Percentiles rank a stretch among this genome's conserved stretches.
Evolutionary conservation across 2,113 vertebrate species (phyloP).

Genomic region (Megaptera novaeangliae): DNA sequence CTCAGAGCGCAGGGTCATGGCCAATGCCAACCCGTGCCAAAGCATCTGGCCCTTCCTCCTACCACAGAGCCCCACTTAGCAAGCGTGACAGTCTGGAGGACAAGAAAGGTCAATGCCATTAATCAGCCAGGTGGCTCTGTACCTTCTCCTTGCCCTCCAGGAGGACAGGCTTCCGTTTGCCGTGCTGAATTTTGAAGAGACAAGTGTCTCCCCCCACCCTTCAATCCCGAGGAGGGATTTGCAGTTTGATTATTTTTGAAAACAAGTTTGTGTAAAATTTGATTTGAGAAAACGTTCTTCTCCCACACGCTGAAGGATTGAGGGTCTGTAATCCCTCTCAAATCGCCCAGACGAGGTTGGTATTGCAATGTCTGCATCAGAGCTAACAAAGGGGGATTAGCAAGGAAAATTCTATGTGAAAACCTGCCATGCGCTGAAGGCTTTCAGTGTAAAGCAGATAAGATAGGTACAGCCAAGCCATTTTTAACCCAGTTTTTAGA

Average conservation of each 20-base stretch:
- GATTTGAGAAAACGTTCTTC: slow-evolving; percentile 83
- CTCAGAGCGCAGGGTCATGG: background rate
- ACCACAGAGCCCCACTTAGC: background rate
- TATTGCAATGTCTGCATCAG: slow-evolving; percentile 78
- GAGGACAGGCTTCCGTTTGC: background rate
- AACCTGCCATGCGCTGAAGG: slow-evolving; percentile 78
- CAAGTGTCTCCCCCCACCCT: background rate
- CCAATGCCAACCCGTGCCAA: accelerated
- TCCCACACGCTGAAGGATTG: slow-evolving; percentile 78
- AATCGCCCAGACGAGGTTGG: slow-evolving; percentile 76
- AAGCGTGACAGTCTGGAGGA: accelerated
- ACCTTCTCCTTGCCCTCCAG: background rate
- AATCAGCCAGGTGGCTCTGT: background rate
- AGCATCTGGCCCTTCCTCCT: no score
- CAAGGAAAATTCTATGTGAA: slow-evolving; percentile 78
- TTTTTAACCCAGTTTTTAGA: slow-evolving; percentile 84
- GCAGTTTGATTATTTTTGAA: slow-evolving; percentile 81
- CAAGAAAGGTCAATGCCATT: background rate
- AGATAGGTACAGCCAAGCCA: slow-evolving; percentile 80
- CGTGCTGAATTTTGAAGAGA: background rate
- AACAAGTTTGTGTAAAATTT: slow-evolving; percentile 81
- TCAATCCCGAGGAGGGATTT: slow-evolving; percentile 72
- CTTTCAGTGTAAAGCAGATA: slow-evolving; percentile 84
- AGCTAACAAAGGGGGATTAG: slow-evolving; percentile 85
- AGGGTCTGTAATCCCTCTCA: slow-evolving; percentile 84